Evolutionary conservation across 1,140 invertebrate species (phyloP), one percentile per base, ranked within the genome.

Genomic region (Drosophila willistoni): DNA sequence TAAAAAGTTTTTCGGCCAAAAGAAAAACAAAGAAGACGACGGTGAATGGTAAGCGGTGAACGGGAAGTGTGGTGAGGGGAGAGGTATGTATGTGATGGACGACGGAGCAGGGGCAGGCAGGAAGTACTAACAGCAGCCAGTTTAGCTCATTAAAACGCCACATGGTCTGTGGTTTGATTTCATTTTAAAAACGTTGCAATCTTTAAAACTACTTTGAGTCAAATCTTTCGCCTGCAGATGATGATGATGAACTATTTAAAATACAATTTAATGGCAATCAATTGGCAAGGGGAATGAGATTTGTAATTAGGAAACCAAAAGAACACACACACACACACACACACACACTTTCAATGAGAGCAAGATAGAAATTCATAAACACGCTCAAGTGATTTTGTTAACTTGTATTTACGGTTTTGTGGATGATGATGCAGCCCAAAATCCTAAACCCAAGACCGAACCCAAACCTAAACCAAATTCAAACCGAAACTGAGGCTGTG

Each of bases 181-280:
- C 17, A 7, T 51, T 51, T 19, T 51, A 7, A 22, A 51, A 51
- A 51, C 17, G 44, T 51, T 51, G 44, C 72, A 77, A 63, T 77
- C 71, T 70, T 74, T 68, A 61, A 69, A 77, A 69, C 65, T 62
- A 69, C 34, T 76, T 74, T 47, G 25, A 65, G 47, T 71, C 9
- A 6, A 47, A 19, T 47, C 44, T 19, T 51, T 51, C 9, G 17
- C 44, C 44, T 51, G 44, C 44, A 51, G 44, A 51, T 22, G 44
- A 22, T 51, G 44, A 51, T 51, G 44, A 51, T 51, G 44, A 87
- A 87, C 84, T 87, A 87, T 89, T 87, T 89, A 89, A 87, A 87
- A 89, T 68, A 84, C 84, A 87, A 89, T 87, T 87, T 87, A 69
- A 59, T 78, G 71, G 33, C 71, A 87, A 87, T 89, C 84, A 89